A percentile compares a stretch with the other conserved stretches of the same genome.
phyloP scores from a whole-genome alignment of 1,140 invertebrate genomes.

The Araneus ventricosus region DNA sequence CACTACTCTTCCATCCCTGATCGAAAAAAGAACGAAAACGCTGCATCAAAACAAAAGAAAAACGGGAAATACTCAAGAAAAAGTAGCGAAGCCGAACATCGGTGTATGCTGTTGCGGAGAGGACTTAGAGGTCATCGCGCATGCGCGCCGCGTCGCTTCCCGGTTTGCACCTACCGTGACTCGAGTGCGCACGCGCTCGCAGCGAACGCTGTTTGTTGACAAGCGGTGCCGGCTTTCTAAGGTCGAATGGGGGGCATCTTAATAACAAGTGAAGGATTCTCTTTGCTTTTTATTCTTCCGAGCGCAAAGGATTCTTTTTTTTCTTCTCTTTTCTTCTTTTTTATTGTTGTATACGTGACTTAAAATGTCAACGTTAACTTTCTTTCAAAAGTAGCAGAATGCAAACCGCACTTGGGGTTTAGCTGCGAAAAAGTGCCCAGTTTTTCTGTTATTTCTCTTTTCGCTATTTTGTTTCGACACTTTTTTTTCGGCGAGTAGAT shows the following conservation, averaged over 20 bases:
- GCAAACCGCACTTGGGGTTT: background rate
- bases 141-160: conserved; percentile 4
- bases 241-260: conserved; percentile 66
- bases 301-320: background rate
- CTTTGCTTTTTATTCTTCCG: background rate
- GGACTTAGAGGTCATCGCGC: conserved; percentile 58
- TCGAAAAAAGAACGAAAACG: background rate
- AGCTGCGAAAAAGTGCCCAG: background rate
- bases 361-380: conserved; percentile 5
- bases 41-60: conserved; percentile 35
- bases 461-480: background rate
- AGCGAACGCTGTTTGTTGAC: conserved; percentile 57
- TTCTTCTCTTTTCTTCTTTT: background rate
- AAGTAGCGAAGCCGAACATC: conserved; percentile 54
- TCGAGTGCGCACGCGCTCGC: conserved; percentile 38
- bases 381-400: background rate
- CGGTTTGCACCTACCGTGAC: conserved; percentile 61
- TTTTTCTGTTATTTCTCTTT: background rate
- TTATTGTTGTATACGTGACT: background rate
- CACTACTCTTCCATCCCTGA: background rate
- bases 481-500: background rate
- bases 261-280: background rate
- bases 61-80: conserved; percentile 69
- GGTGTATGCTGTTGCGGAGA: conserved; percentile 32
- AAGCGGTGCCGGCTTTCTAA: conserved; percentile 26